A percentile compares a stretch with the other conserved stretches of the same genome.
phyloP scores from a whole-genome alignment of 2,888 invertebrate genomes.

The Acanthoscelides obtectus region DNA sequence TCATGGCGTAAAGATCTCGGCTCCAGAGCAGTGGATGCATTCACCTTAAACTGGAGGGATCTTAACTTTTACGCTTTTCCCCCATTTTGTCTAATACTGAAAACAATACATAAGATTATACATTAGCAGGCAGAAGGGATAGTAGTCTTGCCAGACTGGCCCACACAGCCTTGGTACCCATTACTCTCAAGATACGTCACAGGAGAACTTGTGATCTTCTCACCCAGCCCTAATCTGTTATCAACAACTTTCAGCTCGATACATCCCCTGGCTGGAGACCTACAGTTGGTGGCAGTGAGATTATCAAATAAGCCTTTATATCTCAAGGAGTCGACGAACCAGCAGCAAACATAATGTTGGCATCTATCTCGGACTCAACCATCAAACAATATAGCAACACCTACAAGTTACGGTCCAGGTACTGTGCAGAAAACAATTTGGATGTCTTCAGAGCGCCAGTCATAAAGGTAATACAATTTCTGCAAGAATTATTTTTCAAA shows the following conservation, averaged over 20 bases:
- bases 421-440: constrained; percentile 16
- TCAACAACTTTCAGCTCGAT: constrained; percentile 2
- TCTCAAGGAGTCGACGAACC: constrained; percentile 13
- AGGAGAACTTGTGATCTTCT: neutral
- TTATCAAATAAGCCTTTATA: constrained; percentile 22
- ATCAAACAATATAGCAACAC: constrained; percentile 23
- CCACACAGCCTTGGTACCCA: constrained; percentile 8
- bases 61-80: constrained; percentile 20
- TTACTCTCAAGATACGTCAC: neutral
- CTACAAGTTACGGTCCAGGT: constrained; percentile 21
- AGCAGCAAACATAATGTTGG: constrained; percentile 17
- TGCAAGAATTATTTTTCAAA: neutral
- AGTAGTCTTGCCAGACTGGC: constrained; percentile 4
- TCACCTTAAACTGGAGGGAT: constrained; percentile 16
- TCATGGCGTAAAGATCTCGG: constrained; percentile 18
- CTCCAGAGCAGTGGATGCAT: constrained; percentile 15
- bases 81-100: constrained; percentile 14
- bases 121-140: constrained; percentile 6
- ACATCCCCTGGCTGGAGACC: constrained; percentile 1
- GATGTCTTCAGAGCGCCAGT: neutral
- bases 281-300: constrained; percentile 20
- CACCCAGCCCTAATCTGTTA: constrained; percentile 5
- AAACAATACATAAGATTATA: constrained; percentile 7
- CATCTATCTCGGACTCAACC: constrained; percentile 23
- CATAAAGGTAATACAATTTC: neutral